Percentiles rank a stretch among this genome's conserved stretches.
These are phyloP conservation scores for Arremon aurantiirostris DNA, from an alignment of 2,797 vertebrate species.

Conservation along the genomic window DNA sequence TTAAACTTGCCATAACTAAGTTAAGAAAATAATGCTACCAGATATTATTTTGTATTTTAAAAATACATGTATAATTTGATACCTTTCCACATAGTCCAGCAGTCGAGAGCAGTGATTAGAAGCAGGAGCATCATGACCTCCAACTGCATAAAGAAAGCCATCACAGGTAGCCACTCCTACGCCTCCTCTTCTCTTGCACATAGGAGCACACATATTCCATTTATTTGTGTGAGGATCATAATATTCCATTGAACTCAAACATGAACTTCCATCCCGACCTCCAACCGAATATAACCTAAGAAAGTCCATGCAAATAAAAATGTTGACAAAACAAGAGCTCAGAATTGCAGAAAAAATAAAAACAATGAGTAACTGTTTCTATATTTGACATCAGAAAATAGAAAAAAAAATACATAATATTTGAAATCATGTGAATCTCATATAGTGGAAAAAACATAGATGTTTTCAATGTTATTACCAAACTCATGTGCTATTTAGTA, in stretches of 20 bases:
- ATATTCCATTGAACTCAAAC: constrained; percentile 81
- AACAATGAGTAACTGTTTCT: background rate
- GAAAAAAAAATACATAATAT: background rate
- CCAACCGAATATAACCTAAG: constrained; percentile 80
- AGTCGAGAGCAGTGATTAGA: constrained; percentile 80
- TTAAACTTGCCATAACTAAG: background rate
- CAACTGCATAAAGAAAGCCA: constrained; percentile 81
- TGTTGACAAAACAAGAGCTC: background rate
- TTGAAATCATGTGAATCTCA: background rate
- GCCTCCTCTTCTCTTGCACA: constrained; percentile 82
- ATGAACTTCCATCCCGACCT: constrained; percentile 80
- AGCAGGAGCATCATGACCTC: constrained; percentile 80
- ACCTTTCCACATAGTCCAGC: constrained; percentile 81
- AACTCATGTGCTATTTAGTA: background rate
- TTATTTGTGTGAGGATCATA: constrained; percentile 83
- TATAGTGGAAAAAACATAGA: background rate
- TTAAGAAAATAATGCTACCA: background rate
- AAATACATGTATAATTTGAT: background rate
- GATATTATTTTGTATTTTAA: background rate
- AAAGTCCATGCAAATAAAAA: background rate
- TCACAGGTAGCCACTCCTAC: constrained; percentile 81
- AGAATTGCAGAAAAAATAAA: background rate
- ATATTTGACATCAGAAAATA: background rate
- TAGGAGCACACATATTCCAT: constrained; percentile 81
- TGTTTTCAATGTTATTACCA: background rate